Conservation (phyloP, 2,888 invertebrate species). For the Nasonovia ribisnigri region DNA sequence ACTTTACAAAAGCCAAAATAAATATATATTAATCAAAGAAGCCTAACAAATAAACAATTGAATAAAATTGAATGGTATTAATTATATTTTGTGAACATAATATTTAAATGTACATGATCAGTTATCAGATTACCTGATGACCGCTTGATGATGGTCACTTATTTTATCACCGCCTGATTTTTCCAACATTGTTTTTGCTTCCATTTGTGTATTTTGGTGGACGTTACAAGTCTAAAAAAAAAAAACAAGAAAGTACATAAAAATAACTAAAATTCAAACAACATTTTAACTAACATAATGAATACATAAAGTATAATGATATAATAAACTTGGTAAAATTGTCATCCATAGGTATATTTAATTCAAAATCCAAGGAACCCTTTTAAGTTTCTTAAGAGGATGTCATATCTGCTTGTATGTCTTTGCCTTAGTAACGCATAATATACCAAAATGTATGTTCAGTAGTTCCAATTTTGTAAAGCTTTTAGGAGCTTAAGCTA, state of each 20-base stretch:
- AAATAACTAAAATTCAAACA: not conserved
- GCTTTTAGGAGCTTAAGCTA: too few relatives aligned
- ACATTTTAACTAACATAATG: not conserved
- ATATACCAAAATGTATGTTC: too few relatives aligned
- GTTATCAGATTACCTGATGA: slow-evolving; percentile 51
- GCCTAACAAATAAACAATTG: not conserved
- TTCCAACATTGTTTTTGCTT: slow-evolving; percentile 32
- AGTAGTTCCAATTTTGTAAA: too few relatives aligned
- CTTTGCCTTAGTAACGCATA: too few relatives aligned
- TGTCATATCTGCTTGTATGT: too few relatives aligned
- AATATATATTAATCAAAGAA: not conserved
- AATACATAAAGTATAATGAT: not conserved
- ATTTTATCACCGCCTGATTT: slow-evolving; percentile 14
- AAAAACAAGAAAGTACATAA: not conserved
- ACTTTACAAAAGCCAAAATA: slow-evolving; percentile 38
- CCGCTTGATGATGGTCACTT: slow-evolving; percentile 43
- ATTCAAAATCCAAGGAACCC: not conserved
- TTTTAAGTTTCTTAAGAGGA: not conserved
- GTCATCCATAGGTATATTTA: not conserved
- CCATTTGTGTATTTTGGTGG: slow-evolving; percentile 41
- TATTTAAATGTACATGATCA: slow-evolving; percentile 8
- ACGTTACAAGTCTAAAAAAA: slow-evolving; percentile 33
- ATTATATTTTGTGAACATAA: slow-evolving; percentile 38
- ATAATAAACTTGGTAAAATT: not conserved
- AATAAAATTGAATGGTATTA: not conserved